These are phyloP conservation scores for Serranus cabrilla DNA, from an alignment of 2,797 vertebrate genomes.

Conservation along the genomic window DNA sequence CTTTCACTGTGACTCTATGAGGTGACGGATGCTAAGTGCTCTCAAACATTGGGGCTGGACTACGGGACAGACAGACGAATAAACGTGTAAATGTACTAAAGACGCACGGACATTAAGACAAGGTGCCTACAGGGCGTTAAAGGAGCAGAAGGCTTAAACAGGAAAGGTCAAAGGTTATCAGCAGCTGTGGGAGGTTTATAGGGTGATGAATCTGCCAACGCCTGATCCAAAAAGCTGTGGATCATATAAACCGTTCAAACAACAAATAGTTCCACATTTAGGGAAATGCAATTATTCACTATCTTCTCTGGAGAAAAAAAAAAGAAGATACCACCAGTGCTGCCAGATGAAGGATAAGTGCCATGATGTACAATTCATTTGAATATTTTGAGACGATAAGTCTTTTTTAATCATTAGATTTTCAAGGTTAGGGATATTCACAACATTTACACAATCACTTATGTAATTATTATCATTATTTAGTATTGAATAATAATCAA, in stretches of 20 bases:
- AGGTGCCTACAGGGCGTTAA: conserved; percentile 39
- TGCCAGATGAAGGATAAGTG: no score
- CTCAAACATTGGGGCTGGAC: conserved; percentile 38
- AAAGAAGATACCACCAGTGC: neutral
- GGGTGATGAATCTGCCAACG: conserved; percentile 29
- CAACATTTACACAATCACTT: no score
- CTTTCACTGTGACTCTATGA: conserved; percentile 46
- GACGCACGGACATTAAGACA: conserved; percentile 44
- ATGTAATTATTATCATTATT: no score
- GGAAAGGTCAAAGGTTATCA: conserved; percentile 20
- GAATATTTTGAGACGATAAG: no score
- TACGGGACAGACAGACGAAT: conserved; percentile 19
- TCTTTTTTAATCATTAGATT: no score
- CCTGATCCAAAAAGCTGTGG: conserved; percentile 45
- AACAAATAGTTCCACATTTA: neutral
- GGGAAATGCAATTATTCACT: neutral
- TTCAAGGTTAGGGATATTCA: no score
- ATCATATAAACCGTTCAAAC: conserved; percentile 12
- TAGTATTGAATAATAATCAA: no score
- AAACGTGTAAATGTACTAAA: conserved; percentile 50
- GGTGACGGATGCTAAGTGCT: conserved; percentile 54
- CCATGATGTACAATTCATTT: no score
- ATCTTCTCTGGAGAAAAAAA: neutral
- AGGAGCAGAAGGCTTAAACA: conserved; percentile 11
- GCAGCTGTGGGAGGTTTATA: conserved; percentile 39